Base-by-base conservation (phyloP, 2,113 vertebrate species). In the Dendrocopos noguchii region DNA sequence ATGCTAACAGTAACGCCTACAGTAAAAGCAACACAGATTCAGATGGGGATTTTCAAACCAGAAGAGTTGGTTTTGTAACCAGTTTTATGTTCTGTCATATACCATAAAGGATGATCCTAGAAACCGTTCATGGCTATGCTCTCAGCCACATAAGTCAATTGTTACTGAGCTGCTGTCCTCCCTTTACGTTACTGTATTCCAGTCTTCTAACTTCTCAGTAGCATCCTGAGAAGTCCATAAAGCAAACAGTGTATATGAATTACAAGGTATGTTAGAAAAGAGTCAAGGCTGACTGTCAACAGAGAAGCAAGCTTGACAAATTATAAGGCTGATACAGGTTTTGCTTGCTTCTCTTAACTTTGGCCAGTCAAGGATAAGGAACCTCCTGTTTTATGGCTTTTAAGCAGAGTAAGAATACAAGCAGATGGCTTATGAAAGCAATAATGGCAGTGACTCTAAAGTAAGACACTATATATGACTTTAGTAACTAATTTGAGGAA, bases 271-370 rank as follows among this genome's bases (percentile, higher is more conserved):
- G 29, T 36, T 56, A 65, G 65, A 60, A 80, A 83, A 60, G 34
- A 78, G 71, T 81, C 81, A 91, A 91, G 90, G 87, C 66, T 85
- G 64, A 75, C 39, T 80, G 74, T 20, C 68, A 85, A 34, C 67
- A 72, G 44, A 89, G 84, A 91, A 91, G 34, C 65, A 76, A 81
- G 22, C n/a, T 10, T 80, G 53, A 74, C 88, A 70, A 84, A 92
- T 55, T 33, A 73, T 52, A 89, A 92, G 18, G 70, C 77, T 71
- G 59, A 55, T 61, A 67, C 50, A 74, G 20, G 3, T 18, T 71
- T 93, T 86, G 59, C 80, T 78, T 22, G 61, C 60, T 73, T 73
- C 83, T 33, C 57, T 83, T 83, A 80, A 73, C 31, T 90, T 81
- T 47, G 57, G 61, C 34, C 46, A 57, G 67, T 68, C 66, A 87